These are phyloP conservation scores for Campoletis raptor DNA, from an alignment of 2,888 invertebrate genomes.

Conservation along the genomic window DNA sequence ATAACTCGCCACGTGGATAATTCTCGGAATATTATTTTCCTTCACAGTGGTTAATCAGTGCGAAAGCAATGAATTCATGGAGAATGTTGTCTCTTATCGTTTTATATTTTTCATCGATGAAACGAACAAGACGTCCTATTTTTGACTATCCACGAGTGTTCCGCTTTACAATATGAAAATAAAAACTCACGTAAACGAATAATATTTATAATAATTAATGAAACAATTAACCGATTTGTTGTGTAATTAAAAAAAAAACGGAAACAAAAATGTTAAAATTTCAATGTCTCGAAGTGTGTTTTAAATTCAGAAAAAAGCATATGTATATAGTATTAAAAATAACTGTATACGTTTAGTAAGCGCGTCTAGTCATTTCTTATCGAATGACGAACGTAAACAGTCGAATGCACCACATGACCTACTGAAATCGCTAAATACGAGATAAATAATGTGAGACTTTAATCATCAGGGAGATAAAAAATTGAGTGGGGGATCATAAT, in stretches of 20 bases:
- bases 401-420: constrained; percentile 49
- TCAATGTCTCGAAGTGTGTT: constrained; percentile 1
- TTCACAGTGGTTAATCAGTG: background rate
- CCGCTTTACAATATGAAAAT: background rate
- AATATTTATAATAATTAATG: constrained; percentile 2
- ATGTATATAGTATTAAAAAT: constrained; percentile 3
- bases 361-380: constrained; percentile 67
- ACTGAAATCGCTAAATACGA: constrained; percentile 26
- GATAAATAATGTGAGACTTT: constrained; percentile 33
- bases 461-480: background rate
- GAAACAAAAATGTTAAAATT: background rate
- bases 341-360: constrained; percentile 19
- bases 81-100: background rate
- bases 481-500: constrained; percentile 8
- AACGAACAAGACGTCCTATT: constrained; percentile 19
- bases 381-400: constrained; percentile 63
- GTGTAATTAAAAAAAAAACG: background rate
- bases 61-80: background rate
- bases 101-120: background rate
- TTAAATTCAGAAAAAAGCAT: background rate
- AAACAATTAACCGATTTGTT: background rate
- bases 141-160: constrained; percentile 42
- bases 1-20: background rate
- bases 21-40: background rate
- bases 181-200: constrained; percentile 16